Conservation (phyloP, 2,888 invertebrate species). For the Stomorhina lunata region DNA sequence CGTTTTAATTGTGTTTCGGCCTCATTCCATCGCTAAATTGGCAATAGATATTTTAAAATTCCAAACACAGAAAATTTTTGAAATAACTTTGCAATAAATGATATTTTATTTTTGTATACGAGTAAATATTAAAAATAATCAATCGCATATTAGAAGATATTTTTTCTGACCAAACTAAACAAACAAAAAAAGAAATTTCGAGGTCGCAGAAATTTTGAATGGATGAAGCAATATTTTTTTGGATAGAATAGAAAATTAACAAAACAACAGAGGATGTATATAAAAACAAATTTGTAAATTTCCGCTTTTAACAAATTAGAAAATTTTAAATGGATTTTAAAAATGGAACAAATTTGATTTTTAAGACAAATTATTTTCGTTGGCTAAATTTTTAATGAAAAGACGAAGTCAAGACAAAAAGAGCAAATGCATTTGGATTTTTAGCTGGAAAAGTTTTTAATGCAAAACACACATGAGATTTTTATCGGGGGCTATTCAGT, state of each 20-base stretch:
- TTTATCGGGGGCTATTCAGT: conserved; percentile 3
- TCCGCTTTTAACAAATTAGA: conserved; percentile 28
- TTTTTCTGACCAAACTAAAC: conserved; percentile 27
- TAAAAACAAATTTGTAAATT: conserved; percentile 22
- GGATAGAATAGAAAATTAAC: conserved; percentile 21
- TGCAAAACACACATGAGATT: conserved; percentile 9
- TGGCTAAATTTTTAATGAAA: background rate
- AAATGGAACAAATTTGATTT: conserved; percentile 18
- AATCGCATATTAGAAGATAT: background rate
- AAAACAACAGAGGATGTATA: conserved; percentile 27
- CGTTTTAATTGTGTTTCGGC: conserved; percentile 45
- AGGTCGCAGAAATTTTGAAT: conserved; percentile 35
- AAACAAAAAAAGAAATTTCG: conserved; percentile 28
- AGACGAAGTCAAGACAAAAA: conserved; percentile 3
- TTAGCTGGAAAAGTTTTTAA: background rate
- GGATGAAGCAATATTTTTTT: background rate
- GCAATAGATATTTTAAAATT: conserved; percentile 58
- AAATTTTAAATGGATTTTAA: background rate
- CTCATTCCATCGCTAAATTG: conserved; percentile 57
- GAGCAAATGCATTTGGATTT: conserved; percentile 2
- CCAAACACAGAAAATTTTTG: conserved; percentile 51
- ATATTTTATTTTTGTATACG: background rate
- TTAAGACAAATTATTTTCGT: background rate
- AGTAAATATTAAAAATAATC: conserved; percentile 17
- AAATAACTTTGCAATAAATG: conserved; percentile 51